Evolutionary conservation across 2,797 vertebrate species (phyloP).

Genomic region (Diplodus puntazzo): DNA sequence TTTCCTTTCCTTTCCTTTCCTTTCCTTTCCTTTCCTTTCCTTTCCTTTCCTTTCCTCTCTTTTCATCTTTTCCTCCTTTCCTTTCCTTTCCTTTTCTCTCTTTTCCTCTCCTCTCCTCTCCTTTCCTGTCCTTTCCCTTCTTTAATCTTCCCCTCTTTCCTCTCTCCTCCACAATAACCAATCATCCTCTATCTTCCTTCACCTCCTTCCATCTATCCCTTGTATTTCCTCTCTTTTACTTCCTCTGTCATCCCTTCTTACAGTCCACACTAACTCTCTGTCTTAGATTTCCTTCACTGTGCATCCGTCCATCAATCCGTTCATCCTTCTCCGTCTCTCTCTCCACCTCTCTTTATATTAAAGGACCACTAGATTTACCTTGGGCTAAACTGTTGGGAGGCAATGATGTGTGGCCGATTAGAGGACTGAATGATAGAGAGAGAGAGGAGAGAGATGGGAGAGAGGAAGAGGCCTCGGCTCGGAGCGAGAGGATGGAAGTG

Average conservation of each 20-base stretch:
- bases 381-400: slow-evolving; percentile 55
- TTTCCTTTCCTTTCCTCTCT: background rate
- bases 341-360: slow-evolving; percentile 34
- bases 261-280: slow-evolving; percentile 9
- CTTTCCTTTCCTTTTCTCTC: no score
- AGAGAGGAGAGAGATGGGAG: slow-evolving; percentile 18
- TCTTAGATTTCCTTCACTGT: background rate
- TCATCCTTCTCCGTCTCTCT: slow-evolving; percentile 28
- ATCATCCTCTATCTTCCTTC: slow-evolving; percentile 28
- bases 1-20: background rate
- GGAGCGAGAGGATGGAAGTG: slow-evolving; percentile 16
- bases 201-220: background rate
- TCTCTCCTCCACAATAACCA: background rate
- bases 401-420: slow-evolving; percentile 57
- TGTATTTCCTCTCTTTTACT: background rate
- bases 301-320: slow-evolving; percentile 25
- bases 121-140: background rate
- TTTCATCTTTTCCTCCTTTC: background rate
- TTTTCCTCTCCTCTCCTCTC: no score
- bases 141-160: no score
- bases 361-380: slow-evolving; percentile 67
- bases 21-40: no score
- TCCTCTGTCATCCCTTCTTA: background rate
- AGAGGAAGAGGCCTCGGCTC: slow-evolving; percentile 16
- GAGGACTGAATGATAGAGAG: slow-evolving; percentile 46